Conservation (phyloP, 2,888 invertebrate species). For the Agapostemon virescens region DNA sequence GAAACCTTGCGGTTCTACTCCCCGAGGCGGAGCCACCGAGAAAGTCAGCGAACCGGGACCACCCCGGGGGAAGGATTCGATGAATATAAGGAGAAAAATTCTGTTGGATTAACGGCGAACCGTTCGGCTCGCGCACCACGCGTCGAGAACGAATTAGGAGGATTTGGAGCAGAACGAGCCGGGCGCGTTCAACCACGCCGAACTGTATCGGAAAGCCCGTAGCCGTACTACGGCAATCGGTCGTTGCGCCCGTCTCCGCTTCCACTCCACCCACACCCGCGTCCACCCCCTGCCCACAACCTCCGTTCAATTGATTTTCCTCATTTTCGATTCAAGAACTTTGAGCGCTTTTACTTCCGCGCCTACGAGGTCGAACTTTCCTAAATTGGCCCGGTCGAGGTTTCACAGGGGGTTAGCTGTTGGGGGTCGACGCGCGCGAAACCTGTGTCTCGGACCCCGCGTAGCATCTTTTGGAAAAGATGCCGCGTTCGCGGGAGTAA, state of each 20-base stretch:
- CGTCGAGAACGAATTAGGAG: constrained; percentile 46
- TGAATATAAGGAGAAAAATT: constrained; percentile 37
- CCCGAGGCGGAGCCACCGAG: constrained; percentile 2
- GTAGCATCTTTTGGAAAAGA: no score
- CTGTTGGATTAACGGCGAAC: constrained; percentile 38
- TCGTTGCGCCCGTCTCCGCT: constrained; percentile 9
- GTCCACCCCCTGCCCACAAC: neutral
- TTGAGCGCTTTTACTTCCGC: neutral
- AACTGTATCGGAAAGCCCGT: constrained; percentile 19
- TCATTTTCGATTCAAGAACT: constrained; percentile 10
- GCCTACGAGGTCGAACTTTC: neutral
- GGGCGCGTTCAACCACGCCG: constrained; percentile 28
- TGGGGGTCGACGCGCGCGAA: no score
- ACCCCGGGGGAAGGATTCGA: constrained; percentile 1
- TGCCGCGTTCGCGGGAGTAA: no score
- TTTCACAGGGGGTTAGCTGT: neutral
- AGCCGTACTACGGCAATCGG: constrained; percentile 11
- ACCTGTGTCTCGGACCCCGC: no score
- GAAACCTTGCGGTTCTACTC: neutral
- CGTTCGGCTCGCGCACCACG: neutral
- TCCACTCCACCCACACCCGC: neutral
- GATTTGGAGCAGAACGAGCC: constrained; percentile 47
- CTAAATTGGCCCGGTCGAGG: neutral
- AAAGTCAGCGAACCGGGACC: constrained; percentile 9
- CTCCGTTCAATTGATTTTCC: neutral